Evolutionary conservation across 2,888 invertebrate species (phyloP).

Genomic region (Agrochola litura): DNA sequence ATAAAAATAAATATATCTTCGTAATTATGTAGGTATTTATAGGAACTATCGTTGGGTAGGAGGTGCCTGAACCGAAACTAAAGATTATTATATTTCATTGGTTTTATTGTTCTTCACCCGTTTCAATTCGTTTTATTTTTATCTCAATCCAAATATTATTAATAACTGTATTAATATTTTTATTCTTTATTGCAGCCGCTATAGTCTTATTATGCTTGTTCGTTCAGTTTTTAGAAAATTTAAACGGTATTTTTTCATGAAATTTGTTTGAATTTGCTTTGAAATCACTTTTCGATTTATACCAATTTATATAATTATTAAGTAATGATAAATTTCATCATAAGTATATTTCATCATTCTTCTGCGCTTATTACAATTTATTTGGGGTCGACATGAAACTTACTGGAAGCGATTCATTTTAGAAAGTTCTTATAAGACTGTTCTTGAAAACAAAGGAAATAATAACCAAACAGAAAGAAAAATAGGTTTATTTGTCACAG

Average conservation of each 20-base stretch:
- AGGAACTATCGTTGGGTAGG: constrained; percentile 91
- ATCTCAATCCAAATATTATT: not conserved
- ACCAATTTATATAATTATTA: not conserved
- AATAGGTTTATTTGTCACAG: too few relatives aligned
- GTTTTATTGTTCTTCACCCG: constrained; percentile 71
- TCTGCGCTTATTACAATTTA: too few relatives aligned
- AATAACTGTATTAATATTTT: not conserved
- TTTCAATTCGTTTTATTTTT: constrained; percentile 47
- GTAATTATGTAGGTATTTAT: constrained; percentile 89
- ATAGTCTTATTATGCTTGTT: constrained; percentile 16
- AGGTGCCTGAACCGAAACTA: constrained; percentile 85
- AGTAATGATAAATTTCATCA: not conserved
- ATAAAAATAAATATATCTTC: constrained; percentile 88
- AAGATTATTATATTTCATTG: constrained; percentile 1
- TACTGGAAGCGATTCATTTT: not conserved
- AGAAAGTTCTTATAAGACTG: not conserved
- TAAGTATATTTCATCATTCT: not conserved
- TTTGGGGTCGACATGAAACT: too few relatives aligned
- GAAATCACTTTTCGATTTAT: not conserved
- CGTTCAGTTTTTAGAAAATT: not conserved
- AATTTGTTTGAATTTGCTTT: not conserved
- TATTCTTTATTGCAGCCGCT: not conserved
- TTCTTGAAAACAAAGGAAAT: not conserved
- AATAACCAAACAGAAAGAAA: not conserved
- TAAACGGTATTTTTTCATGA: not conserved